Evolutionary conservation across 2,888 invertebrate genomes (phyloP).

Genomic region (Zonitis immaculata): DNA sequence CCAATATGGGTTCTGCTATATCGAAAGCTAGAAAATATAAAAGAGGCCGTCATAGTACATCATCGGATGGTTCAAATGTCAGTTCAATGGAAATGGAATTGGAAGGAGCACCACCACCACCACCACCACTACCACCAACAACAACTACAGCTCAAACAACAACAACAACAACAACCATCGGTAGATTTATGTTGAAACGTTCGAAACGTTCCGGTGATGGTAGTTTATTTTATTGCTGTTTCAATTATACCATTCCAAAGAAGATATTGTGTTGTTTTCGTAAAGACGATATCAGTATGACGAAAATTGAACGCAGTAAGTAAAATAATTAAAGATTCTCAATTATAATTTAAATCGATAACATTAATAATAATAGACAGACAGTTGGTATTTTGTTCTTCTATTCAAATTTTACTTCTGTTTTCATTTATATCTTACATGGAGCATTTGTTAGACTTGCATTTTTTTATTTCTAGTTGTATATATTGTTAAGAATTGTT

Average conservation of each 20-base stretch:
- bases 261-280: slow-evolving; percentile 64
- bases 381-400: too few relatives aligned
- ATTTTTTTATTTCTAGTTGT: too few relatives aligned
- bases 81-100: slow-evolving; percentile 2
- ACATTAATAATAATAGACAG: too few relatives aligned
- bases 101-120: neutral
- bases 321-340: too few relatives aligned
- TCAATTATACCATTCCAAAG: slow-evolving; percentile 56
- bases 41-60: neutral
- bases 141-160: neutral
- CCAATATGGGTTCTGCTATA: neutral
- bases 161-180: neutral
- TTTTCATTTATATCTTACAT: too few relatives aligned
- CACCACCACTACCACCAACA: neutral
- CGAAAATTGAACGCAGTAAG: slow-evolving; percentile 73
- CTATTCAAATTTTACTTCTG: too few relatives aligned
- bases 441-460: too few relatives aligned
- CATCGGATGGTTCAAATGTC: neutral
- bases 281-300: slow-evolving; percentile 67
- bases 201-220: neutral
- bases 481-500: neutral
- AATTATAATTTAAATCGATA: too few relatives aligned
- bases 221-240: slow-evolving; percentile 33
- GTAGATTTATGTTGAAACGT: neutral
- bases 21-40: neutral